These are phyloP conservation scores for Chouioia cunea DNA, from an alignment of 2,888 invertebrate species.

Conservation along the genomic window DNA sequence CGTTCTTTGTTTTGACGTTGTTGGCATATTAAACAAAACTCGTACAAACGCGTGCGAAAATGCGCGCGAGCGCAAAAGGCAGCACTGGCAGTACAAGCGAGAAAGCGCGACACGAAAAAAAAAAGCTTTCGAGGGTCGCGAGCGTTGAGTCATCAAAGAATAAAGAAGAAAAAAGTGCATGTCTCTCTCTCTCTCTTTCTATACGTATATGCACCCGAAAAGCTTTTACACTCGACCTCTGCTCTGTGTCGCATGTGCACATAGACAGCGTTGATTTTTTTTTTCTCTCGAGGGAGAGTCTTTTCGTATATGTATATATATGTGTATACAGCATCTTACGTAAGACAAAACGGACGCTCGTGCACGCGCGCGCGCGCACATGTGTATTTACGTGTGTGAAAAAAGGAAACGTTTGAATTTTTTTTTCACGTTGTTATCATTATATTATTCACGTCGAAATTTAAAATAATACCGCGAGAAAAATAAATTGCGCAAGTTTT, in stretches of 20 bases:
- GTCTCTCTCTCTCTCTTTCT: background rate
- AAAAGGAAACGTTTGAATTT: too few species aligned
- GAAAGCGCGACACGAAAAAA: slow-evolving; percentile 61
- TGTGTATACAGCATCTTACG: too few species aligned
- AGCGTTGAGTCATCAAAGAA: background rate
- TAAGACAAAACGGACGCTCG: slow-evolving; percentile 37
- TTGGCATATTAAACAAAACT: slow-evolving; percentile 31
- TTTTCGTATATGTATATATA: too few species aligned
- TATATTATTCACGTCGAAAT: too few species aligned
- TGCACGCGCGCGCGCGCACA: too few species aligned
- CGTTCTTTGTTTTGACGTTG: background rate
- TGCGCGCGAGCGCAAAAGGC: slow-evolving; percentile 34
- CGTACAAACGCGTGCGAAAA: slow-evolving; percentile 28
- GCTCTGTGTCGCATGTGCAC: background rate
- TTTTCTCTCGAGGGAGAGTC: background rate
- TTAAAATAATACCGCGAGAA: too few species aligned
- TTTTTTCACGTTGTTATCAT: too few species aligned
- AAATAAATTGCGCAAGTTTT: too few species aligned
- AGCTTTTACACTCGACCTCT: slow-evolving; percentile 35
- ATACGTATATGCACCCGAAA: slow-evolving; percentile 9
- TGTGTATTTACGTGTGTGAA: background rate
- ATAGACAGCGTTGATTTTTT: background rate
- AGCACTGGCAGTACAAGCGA: slow-evolving; percentile 7
- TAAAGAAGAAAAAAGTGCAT: background rate
- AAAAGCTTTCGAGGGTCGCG: slow-evolving; percentile 57